Evolutionary conservation across 2,797 vertebrate genomes (phyloP).

Genomic region (Falco biarmicus): DNA sequence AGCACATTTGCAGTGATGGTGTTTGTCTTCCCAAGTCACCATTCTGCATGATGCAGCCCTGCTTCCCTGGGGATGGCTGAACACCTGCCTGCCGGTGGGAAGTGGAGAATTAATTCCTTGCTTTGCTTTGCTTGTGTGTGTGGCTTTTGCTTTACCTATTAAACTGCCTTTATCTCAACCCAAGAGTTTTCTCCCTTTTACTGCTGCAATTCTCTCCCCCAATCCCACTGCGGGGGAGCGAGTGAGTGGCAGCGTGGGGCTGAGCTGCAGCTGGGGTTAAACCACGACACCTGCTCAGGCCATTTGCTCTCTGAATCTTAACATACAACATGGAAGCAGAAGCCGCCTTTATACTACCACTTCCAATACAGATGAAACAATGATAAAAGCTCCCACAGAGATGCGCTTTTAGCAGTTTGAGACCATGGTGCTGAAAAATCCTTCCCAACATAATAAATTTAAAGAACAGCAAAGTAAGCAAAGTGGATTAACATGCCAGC

Average conservation of each 20-base stretch:
- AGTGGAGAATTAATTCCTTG: too few relatives aligned
- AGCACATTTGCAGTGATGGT: neutral
- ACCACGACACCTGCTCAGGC: neutral
- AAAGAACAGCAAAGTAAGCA: slow-evolving; percentile 43
- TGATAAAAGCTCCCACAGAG: slow-evolving; percentile 40
- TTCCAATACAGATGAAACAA: neutral
- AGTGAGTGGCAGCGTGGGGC: neutral
- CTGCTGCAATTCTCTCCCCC: neutral
- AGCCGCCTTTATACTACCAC: neutral
- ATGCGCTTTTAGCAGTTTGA: neutral
- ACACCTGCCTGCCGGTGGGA: too few relatives aligned
- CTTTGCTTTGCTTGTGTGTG: too few relatives aligned
- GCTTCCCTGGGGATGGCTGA: neutral
- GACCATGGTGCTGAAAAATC: neutral
- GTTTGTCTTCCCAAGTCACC: neutral
- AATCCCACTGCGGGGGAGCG: neutral
- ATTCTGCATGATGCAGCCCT: neutral
- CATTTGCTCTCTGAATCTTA: neutral
- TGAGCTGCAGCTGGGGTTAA: neutral
- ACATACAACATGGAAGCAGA: neutral
- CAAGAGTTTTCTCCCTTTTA: too few relatives aligned
- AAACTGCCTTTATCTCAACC: too few relatives aligned
- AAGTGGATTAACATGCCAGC: slow-evolving; percentile 36
- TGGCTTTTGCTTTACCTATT: too few relatives aligned
- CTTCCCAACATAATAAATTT: slow-evolving; percentile 49